Base-by-base conservation (phyloP, 2,113 vertebrate species). In the Corydoras maculifer region DNA sequence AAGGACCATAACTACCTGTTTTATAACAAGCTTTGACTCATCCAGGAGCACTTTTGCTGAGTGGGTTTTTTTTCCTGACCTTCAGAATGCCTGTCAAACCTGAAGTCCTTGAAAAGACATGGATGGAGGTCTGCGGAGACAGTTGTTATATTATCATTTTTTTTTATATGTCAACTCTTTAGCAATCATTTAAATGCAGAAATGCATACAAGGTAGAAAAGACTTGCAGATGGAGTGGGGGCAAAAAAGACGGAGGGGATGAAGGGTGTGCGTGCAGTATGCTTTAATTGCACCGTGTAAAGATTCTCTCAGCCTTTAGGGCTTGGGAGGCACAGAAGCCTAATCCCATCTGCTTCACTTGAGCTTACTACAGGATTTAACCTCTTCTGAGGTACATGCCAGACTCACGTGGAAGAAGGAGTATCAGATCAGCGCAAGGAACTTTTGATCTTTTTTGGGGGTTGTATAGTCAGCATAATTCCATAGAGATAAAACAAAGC, bases 291-390 rank as follows among this genome's bases (percentile, higher is more conserved):
- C 5, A 32, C 29, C 53, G 25, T 51, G 57, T 63, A 5, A 13
- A 58, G 69, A 62, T 55, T 65, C 11, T 58, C 51, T 55, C 35
- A 10, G 49, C 43, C 68, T 68, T 10, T 35, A 31, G 53, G 48
- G 63, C 32, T 9, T 4, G n/a, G 25, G 58, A 65, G 57, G 25
- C 57, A 59, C 35, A 58, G 50, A 57, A n/a, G 35, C 74, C 62
- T 75, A 75, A 75, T 78, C 76, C 72, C 54, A 75, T 75, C 72
- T 70, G 53, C 65, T 25, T 66, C 58, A 62, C 58, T 58, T 29
- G 61, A 58, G 53, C 65, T 69, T 77, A 77, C 30, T 48, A 29
- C 48, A 14, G 5, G 14, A 65, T 67, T 72, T n/a, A 72, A 51
- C 65, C 58, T 77, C 25, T 73, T 61, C 13, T 8, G 9, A 77